Conservation (phyloP, 1,140 invertebrate species). For the Cyphomyrmex costatus region DNA sequence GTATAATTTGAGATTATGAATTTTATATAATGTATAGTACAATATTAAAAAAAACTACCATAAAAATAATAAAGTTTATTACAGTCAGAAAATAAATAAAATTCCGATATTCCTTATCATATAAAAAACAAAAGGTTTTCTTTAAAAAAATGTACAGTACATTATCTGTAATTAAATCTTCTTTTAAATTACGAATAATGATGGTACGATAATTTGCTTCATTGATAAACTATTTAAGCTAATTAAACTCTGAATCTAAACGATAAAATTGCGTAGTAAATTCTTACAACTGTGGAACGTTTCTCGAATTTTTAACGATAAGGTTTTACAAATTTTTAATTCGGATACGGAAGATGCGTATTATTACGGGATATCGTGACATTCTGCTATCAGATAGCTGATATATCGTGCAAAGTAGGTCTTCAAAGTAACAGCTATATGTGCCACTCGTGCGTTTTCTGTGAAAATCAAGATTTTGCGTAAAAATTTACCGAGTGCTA, state of each 20-base stretch:
- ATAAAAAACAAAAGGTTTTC: not conserved
- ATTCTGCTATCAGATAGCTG: constrained; percentile 36
- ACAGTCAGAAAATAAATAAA: not conserved
- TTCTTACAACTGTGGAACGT: not conserved
- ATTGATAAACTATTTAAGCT: not conserved
- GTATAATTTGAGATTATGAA: no score
- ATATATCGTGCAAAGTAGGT: constrained; percentile 38
- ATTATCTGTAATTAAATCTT: not conserved
- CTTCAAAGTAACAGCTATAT: not conserved
- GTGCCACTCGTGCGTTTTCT: not conserved
- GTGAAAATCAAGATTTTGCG: constrained; percentile 22
- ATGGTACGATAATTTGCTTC: not conserved
- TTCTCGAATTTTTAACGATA: not conserved
- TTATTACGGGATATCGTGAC: constrained; percentile 18
- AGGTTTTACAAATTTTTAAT: constrained; percentile 2
- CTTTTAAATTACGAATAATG: not conserved
- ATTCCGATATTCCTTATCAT: not conserved
- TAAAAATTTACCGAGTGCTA: not conserved
- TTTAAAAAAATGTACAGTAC: not conserved
- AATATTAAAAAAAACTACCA: not conserved
- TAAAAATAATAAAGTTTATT: not conserved
- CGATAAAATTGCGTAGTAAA: not conserved
- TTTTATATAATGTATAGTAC: no score
- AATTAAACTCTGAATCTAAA: not conserved
- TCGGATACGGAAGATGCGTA: not conserved